Evolutionary conservation across 2,113 vertebrate species (phyloP).

Genomic region (Lucifuga dentata): DNA sequence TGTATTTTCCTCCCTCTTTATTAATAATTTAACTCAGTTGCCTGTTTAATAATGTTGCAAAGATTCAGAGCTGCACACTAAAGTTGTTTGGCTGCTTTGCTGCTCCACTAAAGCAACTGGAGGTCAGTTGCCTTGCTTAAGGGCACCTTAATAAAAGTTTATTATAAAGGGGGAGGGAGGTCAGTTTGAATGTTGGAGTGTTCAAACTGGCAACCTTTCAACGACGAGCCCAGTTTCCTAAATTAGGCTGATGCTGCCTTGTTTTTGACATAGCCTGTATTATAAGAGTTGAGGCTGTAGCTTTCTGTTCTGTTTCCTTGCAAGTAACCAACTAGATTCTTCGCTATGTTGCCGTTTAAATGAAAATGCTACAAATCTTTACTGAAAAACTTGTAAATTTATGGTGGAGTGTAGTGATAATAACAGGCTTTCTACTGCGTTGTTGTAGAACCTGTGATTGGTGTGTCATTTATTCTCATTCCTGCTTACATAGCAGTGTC

Average conservation of each 20-base stretch:
- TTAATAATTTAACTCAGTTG: no score
- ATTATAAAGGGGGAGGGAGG: not conserved
- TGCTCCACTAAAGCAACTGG: not conserved
- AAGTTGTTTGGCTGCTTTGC: not conserved
- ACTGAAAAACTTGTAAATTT: constrained; percentile 39
- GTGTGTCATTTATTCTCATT: constrained; percentile 49
- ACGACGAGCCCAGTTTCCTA: not conserved
- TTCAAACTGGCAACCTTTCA: not conserved
- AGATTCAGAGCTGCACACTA: not conserved
- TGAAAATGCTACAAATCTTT: constrained; percentile 9
- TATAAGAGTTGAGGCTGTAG: not conserved
- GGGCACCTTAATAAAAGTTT: not conserved
- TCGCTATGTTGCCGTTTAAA: not conserved
- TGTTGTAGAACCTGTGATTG: constrained; percentile 48
- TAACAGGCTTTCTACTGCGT: constrained; percentile 20
- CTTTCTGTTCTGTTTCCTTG: not conserved
- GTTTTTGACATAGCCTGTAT: not conserved
- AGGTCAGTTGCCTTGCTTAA: not conserved
- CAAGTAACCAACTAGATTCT: not conserved
- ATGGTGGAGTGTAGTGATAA: constrained; percentile 30
- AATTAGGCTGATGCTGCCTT: constrained; percentile 1
- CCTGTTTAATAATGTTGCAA: not conserved
- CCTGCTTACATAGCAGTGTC: constrained; percentile 40
- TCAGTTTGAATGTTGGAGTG: not conserved
- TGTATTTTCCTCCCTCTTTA: not conserved